Percentiles rank a stretch among this genome's conserved stretches.
Conservation (phyloP, 92 coral and sea anemone species). For the Virgularia gustaviana region DNA sequence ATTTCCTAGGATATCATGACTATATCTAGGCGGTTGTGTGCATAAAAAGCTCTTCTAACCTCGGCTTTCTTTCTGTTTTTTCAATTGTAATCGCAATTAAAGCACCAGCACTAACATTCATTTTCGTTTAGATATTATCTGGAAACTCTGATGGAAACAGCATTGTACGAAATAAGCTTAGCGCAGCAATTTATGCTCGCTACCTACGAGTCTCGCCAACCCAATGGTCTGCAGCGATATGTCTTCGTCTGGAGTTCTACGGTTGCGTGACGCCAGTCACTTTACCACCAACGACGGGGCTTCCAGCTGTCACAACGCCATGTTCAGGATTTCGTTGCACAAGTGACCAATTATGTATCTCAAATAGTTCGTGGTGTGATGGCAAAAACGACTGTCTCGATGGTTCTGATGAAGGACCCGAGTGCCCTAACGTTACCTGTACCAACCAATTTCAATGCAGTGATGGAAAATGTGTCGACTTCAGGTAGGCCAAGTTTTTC, state of each 20-base stretch:
- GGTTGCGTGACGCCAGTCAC: background rate
- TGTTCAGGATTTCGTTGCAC: slow-evolving; percentile 35
- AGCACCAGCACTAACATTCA: too few relatives aligned
- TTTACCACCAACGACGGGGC: background rate
- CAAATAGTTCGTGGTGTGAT: slow-evolving; percentile 54
- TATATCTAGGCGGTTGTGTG: too few relatives aligned
- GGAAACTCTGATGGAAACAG: background rate
- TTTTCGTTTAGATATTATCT: background rate
- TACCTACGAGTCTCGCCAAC: background rate
- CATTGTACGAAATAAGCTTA: background rate
- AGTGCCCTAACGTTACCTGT: slow-evolving; percentile 54
- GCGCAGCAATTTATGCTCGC: background rate
- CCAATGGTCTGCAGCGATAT: background rate
- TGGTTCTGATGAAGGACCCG: slow-evolving; percentile 58
- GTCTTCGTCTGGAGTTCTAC: background rate
- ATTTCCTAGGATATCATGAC: too few relatives aligned
- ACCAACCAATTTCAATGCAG: slow-evolving; percentile 57
- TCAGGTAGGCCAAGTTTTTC: slow-evolving; percentile 48
- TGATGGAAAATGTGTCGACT: slow-evolving; percentile 61
- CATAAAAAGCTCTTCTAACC: too few relatives aligned
- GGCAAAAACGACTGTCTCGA: slow-evolving; percentile 78
- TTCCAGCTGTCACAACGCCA: background rate
- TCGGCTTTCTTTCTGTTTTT: background rate
- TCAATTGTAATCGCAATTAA: background rate
- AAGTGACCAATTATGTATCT: slow-evolving; percentile 70